Base-by-base conservation (phyloP, 1,140 invertebrate genomes). In the Vollenhovia emeryi region DNA sequence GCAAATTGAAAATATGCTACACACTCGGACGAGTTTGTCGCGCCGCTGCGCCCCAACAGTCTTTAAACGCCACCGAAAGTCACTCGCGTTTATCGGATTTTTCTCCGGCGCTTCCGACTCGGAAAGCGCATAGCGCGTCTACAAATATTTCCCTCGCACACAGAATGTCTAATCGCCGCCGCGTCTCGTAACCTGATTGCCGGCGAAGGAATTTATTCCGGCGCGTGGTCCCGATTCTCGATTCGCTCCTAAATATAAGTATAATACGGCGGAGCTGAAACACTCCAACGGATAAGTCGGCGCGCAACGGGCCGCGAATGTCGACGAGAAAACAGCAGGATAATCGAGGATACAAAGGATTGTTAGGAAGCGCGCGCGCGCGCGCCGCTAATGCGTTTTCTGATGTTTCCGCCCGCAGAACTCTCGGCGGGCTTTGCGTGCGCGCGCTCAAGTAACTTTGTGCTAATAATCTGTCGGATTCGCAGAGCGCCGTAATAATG, bases 401-500 rank as follows among this genome's bases (percentile, higher is more conserved):
- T 55, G 64, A 43, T 40, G 50, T 60, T 82, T 82, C 78, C 78
- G 27, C 40, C n/a, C 40, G 21, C 27, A 52, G n/a, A 82, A 27
- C 36, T 57, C 66, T 36, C 18, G 40, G 24, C 40, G 78, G n/a
- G 33, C 36, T 71, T 69, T 71, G 50, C 78, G 66, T 71, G 66
- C 50, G 50, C 18, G 66, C 50, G 50, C 18, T 57, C 66, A 43
- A 82, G 66, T 71, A 82, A 73, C 62, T 82, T 82, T 73, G 66
- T 43, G 78, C 36, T 82, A 73, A 82, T 82, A 82, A 82, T 73
- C 36, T 52, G 50, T 45, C 78, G 66, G 78, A 73, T 82, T 82
- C 66, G 78, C 18, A 57, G 50, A 11, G 36, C 64, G 64, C 40
- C 50, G 36, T 13, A 40, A 71, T 82, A 82, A 82, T 73, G 52